Evolutionary conservation across 2,113 vertebrate species (phyloP), one percentile per base, ranked within the genome.

Genomic region (Fulmarus glacialis): DNA sequence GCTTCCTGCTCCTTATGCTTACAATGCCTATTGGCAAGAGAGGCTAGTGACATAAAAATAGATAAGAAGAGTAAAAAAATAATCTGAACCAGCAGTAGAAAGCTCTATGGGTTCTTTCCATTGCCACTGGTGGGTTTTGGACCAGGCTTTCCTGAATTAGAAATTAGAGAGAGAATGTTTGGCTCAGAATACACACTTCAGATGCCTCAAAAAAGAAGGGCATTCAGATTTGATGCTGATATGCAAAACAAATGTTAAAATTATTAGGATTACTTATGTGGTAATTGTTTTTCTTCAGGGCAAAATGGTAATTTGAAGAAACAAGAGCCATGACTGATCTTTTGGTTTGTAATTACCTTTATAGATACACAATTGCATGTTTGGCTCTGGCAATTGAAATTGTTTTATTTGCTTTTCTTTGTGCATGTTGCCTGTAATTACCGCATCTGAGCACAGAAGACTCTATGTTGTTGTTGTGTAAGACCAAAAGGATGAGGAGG

Each of bases 341-440:
- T 96, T 88, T 83, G 62, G 80, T 72, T 96, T 75, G 27, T 90
- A 95, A 93, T 96, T 96, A 93, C 91, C 88, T 96, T 89, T 70
- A 94, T 43, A 89, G 83, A 95, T 83, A 45, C 56, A 78, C 84
- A 96, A 93, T 90, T 92, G 85, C n/a, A 55, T 70, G 89, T 53
- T 95, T 94, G 91, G 82, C 68, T 95, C 85, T 85, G 80, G 87
- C 87, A 93, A 88, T 12, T 84, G 71, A 90, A 94, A 91, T 75
- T 12, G 87, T 64, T 96, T 91, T 94, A 87, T 97, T 96, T 97
- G 91, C 91, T 97, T 94, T 93, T 75, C 74, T 97, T 91, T 84
- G 36, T 84, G 82, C 92, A 40, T 42, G 67, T 89, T 96, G 91
- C 78, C 93, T 96, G 50, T 96, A 97, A 97, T 97, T 96, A 95